Evolutionary conservation across 2,888 invertebrate species (phyloP).

Genomic region (Cephus pygmeus): DNA sequence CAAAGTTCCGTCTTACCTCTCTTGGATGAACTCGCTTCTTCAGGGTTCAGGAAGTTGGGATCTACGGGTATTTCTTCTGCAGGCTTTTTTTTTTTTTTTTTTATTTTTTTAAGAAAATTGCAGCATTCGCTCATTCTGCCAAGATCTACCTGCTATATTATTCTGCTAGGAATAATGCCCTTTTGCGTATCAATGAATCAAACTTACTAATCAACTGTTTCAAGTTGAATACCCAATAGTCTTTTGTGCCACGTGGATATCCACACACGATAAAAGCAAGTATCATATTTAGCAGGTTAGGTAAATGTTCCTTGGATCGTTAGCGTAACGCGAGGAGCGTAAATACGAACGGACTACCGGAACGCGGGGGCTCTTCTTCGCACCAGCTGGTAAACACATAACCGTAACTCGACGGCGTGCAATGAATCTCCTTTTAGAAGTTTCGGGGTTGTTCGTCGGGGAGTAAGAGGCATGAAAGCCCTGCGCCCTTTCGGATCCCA

Average conservation of each 20-base stretch:
- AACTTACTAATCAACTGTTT: not conserved
- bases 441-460: slow-evolving; percentile 26
- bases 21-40: not conserved
- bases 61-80: not conserved
- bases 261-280: not conserved
- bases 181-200: not conserved
- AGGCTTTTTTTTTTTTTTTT: not conserved
- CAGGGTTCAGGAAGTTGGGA: not conserved
- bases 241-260: not conserved
- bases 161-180: not conserved
- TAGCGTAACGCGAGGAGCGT: not conserved
- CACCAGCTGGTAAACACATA: slow-evolving; percentile 32
- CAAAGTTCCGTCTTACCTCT: not conserved
- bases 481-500: slow-evolving; percentile 22
- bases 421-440: slow-evolving; percentile 24
- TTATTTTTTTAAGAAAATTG: not conserved
- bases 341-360: slow-evolving; percentile 6
- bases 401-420: slow-evolving; percentile 31
- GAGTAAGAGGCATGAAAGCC: slow-evolving; percentile 25
- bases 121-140: not conserved
- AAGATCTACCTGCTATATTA: not conserved
- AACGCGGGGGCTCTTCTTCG: slow-evolving; percentile 14
- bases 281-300: not conserved
- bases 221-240: not conserved
- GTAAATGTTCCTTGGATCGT: not conserved